Base-by-base conservation (phyloP, 2,888 invertebrate species). In the Blastobasis lacticolella region DNA sequence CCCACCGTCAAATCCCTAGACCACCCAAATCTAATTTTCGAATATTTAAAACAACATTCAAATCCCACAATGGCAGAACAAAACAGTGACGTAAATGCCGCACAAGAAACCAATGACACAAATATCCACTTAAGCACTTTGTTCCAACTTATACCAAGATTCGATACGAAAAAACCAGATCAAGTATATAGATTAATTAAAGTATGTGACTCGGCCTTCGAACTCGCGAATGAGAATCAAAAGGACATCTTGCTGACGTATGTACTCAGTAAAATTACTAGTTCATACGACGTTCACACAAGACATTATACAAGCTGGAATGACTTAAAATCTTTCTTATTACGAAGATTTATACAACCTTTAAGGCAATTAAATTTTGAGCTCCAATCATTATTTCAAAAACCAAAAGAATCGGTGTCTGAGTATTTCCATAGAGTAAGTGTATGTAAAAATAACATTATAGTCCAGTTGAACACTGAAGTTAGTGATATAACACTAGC, bases 351-450 rank as follows among this genome's bases (percentile, higher is more conserved):
- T 5, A 55, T 53, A 0, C 68, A 64, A 58, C 65, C 66, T 0
- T 23, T 66, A 10, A 49, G 55, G 2, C 63, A 68, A 45, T 23
- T 65, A 38, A 57, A 54, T 41, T 37, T 64, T 5, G 62, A 66
- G 52, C 41, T 67, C 0, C 63, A 67, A 38, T 54, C 62, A 0
- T 49, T 62, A 49, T 68, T 67, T 23, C 65, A 67, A 59, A 67
- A 61, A 51, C 57, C 59, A 0, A 54, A 49, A 1, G 66, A 69
- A 53, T 52, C 53, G 0, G 48, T 68, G 0, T 64, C 59, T 0
- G 61, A 69, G 7, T 68, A 61, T 44, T 65, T 52, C 23, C 60
- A 57, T 8, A 51, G 66, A n/a, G 61, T 66, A 1, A 60, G 66
- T 49, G 10, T 59, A 1, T 62, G 64, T 49, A 44, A 57, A 10